Percentiles rank a stretch among this genome's conserved stretches.
Conservation (phyloP, 2,113 vertebrate species). For the Crotalus viridis region DNA sequence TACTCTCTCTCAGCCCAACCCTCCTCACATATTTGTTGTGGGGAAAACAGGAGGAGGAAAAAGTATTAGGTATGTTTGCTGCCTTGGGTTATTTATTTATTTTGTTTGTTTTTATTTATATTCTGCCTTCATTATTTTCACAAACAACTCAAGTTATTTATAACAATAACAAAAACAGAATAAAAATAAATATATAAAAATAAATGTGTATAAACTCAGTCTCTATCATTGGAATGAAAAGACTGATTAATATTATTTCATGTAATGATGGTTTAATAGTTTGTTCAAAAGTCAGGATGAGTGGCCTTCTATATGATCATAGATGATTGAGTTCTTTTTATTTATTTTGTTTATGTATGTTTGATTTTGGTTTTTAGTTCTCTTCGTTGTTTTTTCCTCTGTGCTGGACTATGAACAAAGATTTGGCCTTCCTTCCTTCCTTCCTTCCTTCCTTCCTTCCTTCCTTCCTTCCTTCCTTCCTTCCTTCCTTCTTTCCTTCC, state of each 20-base stretch:
- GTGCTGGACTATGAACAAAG: neutral
- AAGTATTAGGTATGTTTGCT: neutral
- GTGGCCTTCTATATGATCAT: neutral
- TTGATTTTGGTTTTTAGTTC: neutral
- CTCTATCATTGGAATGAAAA: neutral
- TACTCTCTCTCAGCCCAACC: neutral
- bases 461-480: neutral
- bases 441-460: neutral
- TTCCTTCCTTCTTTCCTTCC: too few species aligned
- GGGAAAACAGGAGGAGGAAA: neutral
- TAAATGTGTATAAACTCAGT: neutral
- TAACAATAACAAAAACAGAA: neutral
- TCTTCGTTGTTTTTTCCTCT: neutral
- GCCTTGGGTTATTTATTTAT: neutral
- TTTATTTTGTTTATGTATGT: neutral
- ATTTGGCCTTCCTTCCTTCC: neutral
- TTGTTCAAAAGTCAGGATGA: neutral
- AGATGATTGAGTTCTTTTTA: neutral
- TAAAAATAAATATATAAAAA: too few species aligned
- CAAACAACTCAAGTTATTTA: neutral
- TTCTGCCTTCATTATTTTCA: neutral
- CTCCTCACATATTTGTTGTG: neutral
- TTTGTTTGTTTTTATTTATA: neutral
- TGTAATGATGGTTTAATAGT: neutral
- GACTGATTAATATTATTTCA: neutral